Evolutionary conservation across 2,113 vertebrate species (phyloP).

Genomic region (Hiodon alosoides): DNA sequence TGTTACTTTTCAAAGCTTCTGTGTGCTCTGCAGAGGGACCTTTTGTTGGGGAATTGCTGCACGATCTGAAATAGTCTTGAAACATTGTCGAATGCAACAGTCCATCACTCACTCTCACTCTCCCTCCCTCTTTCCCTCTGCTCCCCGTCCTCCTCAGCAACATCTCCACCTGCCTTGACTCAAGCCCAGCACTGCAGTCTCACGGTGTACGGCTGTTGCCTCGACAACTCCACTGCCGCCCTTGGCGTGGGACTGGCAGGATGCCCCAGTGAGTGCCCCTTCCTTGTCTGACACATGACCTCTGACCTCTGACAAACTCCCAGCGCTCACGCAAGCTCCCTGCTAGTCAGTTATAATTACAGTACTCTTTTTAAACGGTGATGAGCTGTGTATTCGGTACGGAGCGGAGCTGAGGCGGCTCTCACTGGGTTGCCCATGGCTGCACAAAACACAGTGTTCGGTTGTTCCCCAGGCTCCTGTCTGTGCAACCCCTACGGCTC

Average conservation of each 20-base stretch:
- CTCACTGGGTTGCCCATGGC: neutral
- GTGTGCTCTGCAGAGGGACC: constrained; percentile 47
- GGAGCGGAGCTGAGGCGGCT: neutral
- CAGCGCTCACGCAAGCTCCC: too few relatives aligned
- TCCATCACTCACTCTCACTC: neutral
- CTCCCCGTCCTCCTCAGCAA: constrained; percentile 27
- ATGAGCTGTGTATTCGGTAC: neutral
- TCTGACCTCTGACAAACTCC: too few relatives aligned
- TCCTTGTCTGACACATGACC: neutral
- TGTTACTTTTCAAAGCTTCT: constrained; percentile 51
- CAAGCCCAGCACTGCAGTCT: constrained; percentile 70
- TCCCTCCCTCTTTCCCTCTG: constrained; percentile 25
- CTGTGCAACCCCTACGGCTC: constrained; percentile 86
- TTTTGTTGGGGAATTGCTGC: constrained; percentile 47
- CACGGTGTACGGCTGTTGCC: constrained; percentile 85
- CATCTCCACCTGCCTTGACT: constrained; percentile 40
- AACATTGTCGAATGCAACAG: neutral
- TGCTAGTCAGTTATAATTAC: neutral
- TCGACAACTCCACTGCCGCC: constrained; percentile 78
- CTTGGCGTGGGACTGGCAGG: constrained; percentile 85
- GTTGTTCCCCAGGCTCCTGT: constrained; percentile 71
- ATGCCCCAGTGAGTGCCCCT: constrained; percentile 79
- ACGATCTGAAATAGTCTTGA: constrained; percentile 43
- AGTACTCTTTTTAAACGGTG: neutral
- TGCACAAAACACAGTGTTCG: neutral